phyloP scores from a whole-genome alignment of 2,797 vertebrate genomes.

The Onychomys torridus region DNA sequence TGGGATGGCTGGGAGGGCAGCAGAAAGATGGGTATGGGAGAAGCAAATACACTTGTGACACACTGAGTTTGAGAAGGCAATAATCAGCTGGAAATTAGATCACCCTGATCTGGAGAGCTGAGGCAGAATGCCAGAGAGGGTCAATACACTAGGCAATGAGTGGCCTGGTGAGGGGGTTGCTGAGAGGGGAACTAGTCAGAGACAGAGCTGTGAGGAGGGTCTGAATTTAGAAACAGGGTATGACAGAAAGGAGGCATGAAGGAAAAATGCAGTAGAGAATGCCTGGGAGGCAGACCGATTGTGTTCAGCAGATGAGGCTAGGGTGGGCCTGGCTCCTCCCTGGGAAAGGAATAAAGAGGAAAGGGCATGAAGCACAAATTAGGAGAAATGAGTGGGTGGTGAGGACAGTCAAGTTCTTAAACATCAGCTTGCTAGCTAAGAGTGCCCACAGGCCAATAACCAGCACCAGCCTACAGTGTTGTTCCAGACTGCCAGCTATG shows the following conservation, averaged over 20 bases:
- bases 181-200: slow-evolving; percentile 40
- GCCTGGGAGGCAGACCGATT: background rate
- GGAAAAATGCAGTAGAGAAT: background rate
- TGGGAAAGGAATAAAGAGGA: background rate
- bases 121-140: background rate
- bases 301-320: background rate
- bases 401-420: background rate
- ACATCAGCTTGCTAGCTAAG: background rate
- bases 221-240: background rate
- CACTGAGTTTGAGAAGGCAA: background rate
- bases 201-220: background rate
- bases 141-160: background rate
- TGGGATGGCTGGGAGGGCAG: background rate
- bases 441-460: background rate
- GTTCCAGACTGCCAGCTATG: background rate
- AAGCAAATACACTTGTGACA: slow-evolving; percentile 7
- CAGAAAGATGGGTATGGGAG: background rate
- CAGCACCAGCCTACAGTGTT: background rate
- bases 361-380: background rate
- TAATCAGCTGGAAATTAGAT: background rate
- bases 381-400: background rate
- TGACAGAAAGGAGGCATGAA: background rate
- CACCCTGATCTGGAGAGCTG: background rate
- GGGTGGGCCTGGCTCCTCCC: background rate
- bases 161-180: background rate